These are phyloP conservation scores for Myanophis thanlyinensis DNA, from an alignment of 2,113 vertebrate species.

Conservation along the genomic window DNA sequence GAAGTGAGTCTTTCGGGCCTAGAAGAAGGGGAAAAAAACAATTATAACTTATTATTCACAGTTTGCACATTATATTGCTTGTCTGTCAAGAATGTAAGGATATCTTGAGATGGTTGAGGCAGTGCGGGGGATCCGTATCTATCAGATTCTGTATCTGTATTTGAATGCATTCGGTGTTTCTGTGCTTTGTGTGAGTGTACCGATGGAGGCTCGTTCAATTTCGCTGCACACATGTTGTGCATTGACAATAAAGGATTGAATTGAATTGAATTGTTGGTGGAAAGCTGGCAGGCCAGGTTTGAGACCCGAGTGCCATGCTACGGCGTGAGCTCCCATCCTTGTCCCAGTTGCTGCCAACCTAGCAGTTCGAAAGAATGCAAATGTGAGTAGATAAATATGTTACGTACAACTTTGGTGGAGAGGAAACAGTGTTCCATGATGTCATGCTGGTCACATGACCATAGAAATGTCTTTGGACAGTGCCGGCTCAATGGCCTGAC, in stretches of 20 bases:
- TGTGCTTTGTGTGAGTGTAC: too few species aligned
- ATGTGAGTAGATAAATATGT: background rate
- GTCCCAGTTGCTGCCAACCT: too few species aligned
- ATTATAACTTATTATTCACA: slow-evolving; percentile 30
- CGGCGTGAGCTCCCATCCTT: too few species aligned
- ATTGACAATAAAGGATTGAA: too few species aligned
- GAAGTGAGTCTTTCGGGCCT: slow-evolving; percentile 32
- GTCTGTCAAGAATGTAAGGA: background rate
- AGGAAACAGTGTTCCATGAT: background rate
- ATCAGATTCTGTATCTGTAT: too few species aligned
- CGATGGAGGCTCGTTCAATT: too few species aligned
- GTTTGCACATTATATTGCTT: background rate
- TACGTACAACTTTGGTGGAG: background rate
- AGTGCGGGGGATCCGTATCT: too few species aligned
- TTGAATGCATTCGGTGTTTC: too few species aligned
- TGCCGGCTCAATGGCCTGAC: background rate
- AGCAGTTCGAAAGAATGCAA: background rate
- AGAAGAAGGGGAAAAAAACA: slow-evolving; percentile 32
- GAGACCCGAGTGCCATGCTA: too few species aligned
- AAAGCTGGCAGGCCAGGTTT: too few species aligned
- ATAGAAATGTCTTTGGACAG: background rate
- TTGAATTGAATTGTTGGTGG: background rate
- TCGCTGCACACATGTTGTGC: too few species aligned
- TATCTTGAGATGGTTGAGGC: background rate
- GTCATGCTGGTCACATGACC: background rate